Evolutionary conservation across 2,888 invertebrate genomes (phyloP).

Genomic region (Drosophila borborema): DNA sequence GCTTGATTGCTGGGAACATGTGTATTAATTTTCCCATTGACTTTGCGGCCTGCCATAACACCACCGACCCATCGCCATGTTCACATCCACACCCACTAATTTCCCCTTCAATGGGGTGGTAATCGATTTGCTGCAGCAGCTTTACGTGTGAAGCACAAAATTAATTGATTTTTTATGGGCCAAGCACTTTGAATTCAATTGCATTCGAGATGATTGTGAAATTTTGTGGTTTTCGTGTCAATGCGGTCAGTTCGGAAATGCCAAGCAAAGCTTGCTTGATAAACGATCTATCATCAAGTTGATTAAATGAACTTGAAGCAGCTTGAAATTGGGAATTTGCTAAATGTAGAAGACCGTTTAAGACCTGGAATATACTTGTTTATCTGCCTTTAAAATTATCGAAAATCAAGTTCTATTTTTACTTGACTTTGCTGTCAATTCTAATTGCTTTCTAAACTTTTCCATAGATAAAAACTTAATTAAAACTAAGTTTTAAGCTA

Average conservation of each 20-base stretch:
- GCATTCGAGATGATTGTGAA: constrained; percentile 42
- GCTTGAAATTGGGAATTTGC: background rate
- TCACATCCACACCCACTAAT: constrained; percentile 35
- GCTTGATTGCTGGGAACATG: constrained; percentile 65
- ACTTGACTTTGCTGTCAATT: background rate
- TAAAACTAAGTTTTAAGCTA: background rate
- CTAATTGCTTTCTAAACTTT: constrained; percentile 1
- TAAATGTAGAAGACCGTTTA: background rate
- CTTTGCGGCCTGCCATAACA: constrained; percentile 49
- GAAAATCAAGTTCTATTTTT: background rate
- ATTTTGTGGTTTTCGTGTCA: constrained; percentile 21
- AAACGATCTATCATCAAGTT: background rate
- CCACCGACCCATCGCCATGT: constrained; percentile 5
- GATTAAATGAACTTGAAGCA: background rate
- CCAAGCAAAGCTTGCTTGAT: background rate
- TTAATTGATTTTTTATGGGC: constrained; percentile 73
- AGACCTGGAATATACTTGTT: background rate
- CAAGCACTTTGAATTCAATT: constrained; percentile 52
- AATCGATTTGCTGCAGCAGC: constrained; percentile 42
- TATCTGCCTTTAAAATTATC: background rate
- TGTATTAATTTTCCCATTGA: constrained; percentile 69
- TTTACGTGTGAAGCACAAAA: constrained; percentile 61
- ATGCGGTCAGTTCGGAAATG: constrained; percentile 3
- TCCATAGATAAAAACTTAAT: background rate
- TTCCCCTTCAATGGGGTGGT: constrained; percentile 37